These are phyloP conservation scores for Pipra filicauda DNA, from an alignment of 2,113 vertebrate species.

Conservation along the genomic window DNA sequence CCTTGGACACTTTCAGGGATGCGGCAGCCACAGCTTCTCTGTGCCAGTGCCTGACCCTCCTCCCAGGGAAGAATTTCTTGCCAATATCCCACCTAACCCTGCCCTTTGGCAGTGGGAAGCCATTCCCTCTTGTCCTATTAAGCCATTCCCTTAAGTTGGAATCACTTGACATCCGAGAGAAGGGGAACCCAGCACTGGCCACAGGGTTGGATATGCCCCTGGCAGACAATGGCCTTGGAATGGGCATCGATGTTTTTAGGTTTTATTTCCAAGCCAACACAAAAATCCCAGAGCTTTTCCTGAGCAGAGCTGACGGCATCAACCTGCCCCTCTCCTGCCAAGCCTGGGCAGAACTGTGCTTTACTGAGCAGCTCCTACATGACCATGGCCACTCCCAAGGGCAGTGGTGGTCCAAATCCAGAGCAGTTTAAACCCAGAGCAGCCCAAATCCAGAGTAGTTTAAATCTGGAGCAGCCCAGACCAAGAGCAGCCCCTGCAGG, in stretches of 20 bases:
- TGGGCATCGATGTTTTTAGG: background rate
- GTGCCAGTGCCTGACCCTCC: background rate
- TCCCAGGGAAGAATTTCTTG: background rate
- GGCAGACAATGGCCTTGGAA: background rate
- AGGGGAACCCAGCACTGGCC: background rate
- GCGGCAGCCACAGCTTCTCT: background rate
- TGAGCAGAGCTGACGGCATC: background rate
- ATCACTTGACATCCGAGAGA: background rate
- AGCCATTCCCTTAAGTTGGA: background rate
- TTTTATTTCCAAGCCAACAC: background rate
- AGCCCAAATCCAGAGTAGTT: background rate
- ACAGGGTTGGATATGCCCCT: rapidly evolving
- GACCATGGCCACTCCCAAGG: background rate
- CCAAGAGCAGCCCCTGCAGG: rapidly evolving
- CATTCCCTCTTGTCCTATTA: background rate
- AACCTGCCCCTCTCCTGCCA: background rate
- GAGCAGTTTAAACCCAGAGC: background rate
- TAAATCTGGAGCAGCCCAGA: background rate
- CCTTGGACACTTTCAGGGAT: background rate
- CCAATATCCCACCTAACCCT: background rate
- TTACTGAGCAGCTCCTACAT: background rate
- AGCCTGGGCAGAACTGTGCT: background rate
- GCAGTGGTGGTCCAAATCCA: background rate
- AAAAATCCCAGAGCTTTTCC: background rate
- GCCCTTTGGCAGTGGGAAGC: background rate